phyloP scores from a whole-genome alignment of 2,888 invertebrate genomes.

The Nemurella pictetii region DNA sequence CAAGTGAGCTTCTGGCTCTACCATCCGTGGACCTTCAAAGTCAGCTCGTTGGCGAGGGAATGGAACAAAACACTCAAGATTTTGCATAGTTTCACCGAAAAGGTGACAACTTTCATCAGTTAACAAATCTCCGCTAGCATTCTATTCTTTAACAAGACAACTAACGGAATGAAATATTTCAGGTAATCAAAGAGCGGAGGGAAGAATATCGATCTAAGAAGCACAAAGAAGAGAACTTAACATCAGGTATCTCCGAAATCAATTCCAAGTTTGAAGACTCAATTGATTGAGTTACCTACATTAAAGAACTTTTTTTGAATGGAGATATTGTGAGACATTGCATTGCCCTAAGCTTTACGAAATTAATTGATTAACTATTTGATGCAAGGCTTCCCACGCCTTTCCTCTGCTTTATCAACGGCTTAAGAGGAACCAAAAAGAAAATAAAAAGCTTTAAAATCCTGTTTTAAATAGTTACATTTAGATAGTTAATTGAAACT shows the following conservation, averaged over 20 bases:
- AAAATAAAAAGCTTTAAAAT: no score
- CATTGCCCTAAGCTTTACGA: no score
- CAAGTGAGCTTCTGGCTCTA: conserved; percentile 35
- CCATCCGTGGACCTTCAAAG: conserved; percentile 13
- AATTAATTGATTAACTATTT: no score
- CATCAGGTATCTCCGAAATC: neutral
- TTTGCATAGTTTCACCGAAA: conserved; percentile 38
- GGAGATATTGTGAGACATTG: no score
- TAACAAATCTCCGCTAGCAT: neutral
- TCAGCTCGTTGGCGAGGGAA: conserved; percentile 31
- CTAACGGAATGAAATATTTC: neutral
- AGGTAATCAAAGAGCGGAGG: conserved; percentile 38
- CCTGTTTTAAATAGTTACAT: no score
- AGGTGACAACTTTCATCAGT: conserved; percentile 30
- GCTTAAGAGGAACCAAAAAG: no score
- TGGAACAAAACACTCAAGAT: conserved; percentile 30
- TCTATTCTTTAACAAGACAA: neutral
- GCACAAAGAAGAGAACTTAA: neutral
- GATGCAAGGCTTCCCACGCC: no score
- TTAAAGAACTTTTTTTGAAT: no score
- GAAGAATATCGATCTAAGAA: conserved; percentile 31
- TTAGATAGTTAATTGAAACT: no score
- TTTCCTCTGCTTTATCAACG: no score
- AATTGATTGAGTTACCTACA: no score
- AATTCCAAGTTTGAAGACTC: no score